phyloP scores from a whole-genome alignment of 2,113 vertebrate species.

The Prietella phreatophila region DNA sequence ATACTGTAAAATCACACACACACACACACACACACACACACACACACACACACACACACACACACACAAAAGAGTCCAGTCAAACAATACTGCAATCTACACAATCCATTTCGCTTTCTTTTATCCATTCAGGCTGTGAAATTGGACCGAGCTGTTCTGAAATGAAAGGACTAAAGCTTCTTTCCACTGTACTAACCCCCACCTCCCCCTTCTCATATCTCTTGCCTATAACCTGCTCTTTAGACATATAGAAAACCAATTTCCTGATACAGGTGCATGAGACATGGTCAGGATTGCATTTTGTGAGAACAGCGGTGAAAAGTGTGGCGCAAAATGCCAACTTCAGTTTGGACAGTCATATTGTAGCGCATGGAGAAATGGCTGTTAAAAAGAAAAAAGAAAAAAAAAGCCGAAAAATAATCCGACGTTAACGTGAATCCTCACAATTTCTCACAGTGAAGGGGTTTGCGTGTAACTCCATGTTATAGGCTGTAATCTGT shows the following conservation, averaged over 20 bases:
- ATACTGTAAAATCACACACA: slow-evolving; percentile 70
- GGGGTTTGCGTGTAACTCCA: not conserved
- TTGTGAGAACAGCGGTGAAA: slow-evolving; percentile 31
- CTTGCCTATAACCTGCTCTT: slow-evolving; percentile 52
- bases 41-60: no score
- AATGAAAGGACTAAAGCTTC: slow-evolving; percentile 75
- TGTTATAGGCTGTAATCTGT: not conserved
- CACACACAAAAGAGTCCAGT: slow-evolving; percentile 66
- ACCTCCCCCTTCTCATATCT: slow-evolving; percentile 70
- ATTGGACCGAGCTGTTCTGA: slow-evolving; percentile 78
- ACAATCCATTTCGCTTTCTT: slow-evolving; percentile 84
- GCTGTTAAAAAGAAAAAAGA: not conserved
- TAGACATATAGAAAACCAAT: slow-evolving; percentile 62
- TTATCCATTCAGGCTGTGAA: slow-evolving; percentile 82
- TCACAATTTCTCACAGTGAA: not conserved
- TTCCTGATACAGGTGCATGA: slow-evolving; percentile 64
- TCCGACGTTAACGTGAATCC: not conserved
- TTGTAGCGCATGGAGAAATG: slow-evolving; percentile 17
- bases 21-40: no score
- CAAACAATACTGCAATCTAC: slow-evolving; percentile 83
- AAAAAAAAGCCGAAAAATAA: not conserved
- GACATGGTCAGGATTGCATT: slow-evolving; percentile 46
- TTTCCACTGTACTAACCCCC: slow-evolving; percentile 62
- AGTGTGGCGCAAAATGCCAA: slow-evolving; percentile 36
- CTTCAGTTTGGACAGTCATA: slow-evolving; percentile 30